Conservation (phyloP, 2,113 vertebrate species). For the Paralichthys olivaceus region DNA sequence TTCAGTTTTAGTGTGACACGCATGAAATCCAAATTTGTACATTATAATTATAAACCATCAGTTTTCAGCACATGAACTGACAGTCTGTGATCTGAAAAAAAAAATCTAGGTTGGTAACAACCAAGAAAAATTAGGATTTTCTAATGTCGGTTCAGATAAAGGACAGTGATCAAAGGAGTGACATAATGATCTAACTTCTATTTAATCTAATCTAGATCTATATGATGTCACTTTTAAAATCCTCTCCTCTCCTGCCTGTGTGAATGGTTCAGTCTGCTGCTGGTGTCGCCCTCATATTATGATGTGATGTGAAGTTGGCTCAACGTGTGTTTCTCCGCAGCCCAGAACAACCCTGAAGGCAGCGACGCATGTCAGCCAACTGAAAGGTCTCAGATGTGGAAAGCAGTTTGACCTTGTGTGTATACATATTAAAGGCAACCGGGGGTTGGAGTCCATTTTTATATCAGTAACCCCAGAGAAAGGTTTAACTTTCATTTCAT, state of each 20-base stretch:
- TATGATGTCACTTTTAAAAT: no score
- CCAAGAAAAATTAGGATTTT: background rate
- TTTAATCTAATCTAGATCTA: no score
- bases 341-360: constrained; percentile 55
- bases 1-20: no score
- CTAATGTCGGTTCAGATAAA: constrained; percentile 20
- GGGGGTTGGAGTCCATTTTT: constrained; percentile 7
- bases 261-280: constrained; percentile 32
- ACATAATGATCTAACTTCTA: constrained; percentile 3
- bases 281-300: constrained; percentile 25
- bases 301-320: constrained; percentile 65
- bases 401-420: constrained; percentile 59
- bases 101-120: background rate
- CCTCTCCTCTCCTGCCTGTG: constrained; percentile 18
- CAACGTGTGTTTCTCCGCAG: constrained; percentile 37
- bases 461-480: background rate
- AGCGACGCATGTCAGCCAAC: constrained; percentile 47
- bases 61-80: background rate
- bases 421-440: constrained; percentile 1
- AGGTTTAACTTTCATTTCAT: constrained; percentile 22
- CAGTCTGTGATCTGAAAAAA: background rate
- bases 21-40: background rate
- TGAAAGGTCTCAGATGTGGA: constrained; percentile 54
- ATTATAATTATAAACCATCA: background rate
- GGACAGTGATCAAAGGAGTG: constrained; percentile 24